Percentiles rank a stretch among this genome's conserved stretches.
Evolutionary conservation across 2,797 vertebrate genomes (phyloP).

Genomic region (Chlorospingus semifuscus): DNA sequence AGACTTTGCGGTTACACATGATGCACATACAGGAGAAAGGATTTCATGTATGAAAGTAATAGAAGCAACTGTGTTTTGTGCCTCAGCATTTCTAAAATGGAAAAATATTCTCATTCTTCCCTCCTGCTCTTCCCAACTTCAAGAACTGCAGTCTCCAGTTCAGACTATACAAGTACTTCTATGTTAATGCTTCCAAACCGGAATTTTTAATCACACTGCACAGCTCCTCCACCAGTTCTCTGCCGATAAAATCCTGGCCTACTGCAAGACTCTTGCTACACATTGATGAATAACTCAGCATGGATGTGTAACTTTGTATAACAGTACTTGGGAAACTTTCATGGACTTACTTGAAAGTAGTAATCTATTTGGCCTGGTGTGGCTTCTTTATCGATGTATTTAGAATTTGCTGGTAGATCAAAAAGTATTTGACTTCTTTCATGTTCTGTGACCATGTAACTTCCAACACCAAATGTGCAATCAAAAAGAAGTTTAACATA

Average conservation of each 20-base stretch:
- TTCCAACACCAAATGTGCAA: slow-evolving; percentile 87
- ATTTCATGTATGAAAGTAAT: slow-evolving; percentile 87
- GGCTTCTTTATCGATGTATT: slow-evolving; percentile 83
- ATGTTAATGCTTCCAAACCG: slow-evolving; percentile 72
- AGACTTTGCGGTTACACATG: slow-evolving; percentile 95
- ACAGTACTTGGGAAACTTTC: slow-evolving; percentile 68
- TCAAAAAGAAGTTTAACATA: slow-evolving; percentile 74
- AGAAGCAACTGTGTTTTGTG: slow-evolving; percentile 83
- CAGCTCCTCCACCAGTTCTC: slow-evolving; percentile 68
- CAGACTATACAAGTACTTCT: slow-evolving; percentile 56
- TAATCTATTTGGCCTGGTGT: slow-evolving; percentile 70
- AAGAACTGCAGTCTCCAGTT: slow-evolving; percentile 64
- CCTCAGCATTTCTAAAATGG: slow-evolving; percentile 83
- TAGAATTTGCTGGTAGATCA: slow-evolving; percentile 84
- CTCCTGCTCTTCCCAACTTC: slow-evolving; percentile 70
- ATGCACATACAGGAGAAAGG: slow-evolving; percentile 93
- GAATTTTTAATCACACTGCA: slow-evolving; percentile 74
- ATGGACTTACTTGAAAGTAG: slow-evolving; percentile 66
- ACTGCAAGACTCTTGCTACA: slow-evolving; percentile 69
- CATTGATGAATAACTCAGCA: slow-evolving; percentile 73
- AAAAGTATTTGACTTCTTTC: slow-evolving; percentile 81
- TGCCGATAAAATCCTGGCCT: slow-evolving; percentile 63
- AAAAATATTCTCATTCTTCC: slow-evolving; percentile 70
- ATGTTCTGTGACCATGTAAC: slow-evolving; percentile 87
- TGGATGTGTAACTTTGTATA: slow-evolving; percentile 76